These are phyloP conservation scores for Rhingia campestris DNA, from an alignment of 2,888 invertebrate genomes.

Conservation along the genomic window DNA sequence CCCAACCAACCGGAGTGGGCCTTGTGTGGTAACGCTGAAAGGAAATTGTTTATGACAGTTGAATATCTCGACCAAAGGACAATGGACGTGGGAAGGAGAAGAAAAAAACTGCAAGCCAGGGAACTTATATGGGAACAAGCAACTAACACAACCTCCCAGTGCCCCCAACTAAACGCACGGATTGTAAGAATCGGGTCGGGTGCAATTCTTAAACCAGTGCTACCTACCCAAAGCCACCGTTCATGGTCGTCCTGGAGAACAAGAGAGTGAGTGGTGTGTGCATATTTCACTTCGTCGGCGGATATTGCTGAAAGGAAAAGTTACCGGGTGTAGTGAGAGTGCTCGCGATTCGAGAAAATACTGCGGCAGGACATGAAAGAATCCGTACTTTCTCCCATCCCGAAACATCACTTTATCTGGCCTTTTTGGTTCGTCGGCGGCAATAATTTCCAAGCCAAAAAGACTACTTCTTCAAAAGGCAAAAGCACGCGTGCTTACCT, in stretches of 20 bases:
- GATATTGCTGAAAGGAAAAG: conserved; percentile 74
- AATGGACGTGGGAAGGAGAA: conserved; percentile 12
- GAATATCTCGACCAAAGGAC: conserved; percentile 63
- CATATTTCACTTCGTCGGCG: conserved; percentile 65
- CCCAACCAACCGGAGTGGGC: conserved; percentile 28
- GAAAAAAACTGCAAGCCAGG: neutral
- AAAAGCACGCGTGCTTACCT: conserved; percentile 38
- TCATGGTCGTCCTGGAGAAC: conserved; percentile 28
- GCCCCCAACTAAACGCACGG: neutral
- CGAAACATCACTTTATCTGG: conserved; percentile 34
- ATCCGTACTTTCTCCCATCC: conserved; percentile 1
- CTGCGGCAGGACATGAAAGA: conserved; percentile 61
- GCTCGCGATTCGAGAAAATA: conserved; percentile 45
- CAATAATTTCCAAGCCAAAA: conserved; percentile 16
- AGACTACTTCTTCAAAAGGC: conserved; percentile 19
- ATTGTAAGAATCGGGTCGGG: conserved; percentile 37
- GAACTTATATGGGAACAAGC: conserved; percentile 9
- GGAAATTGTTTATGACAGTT: conserved; percentile 72
- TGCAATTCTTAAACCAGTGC: conserved; percentile 52
- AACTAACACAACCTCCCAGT: conserved; percentile 1
- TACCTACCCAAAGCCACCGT: conserved; percentile 16
- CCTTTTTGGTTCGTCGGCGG: conserved; percentile 56
- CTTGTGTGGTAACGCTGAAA: conserved; percentile 47
- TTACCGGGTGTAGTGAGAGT: conserved; percentile 68
- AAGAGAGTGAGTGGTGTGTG: conserved; percentile 30